Percentiles rank a stretch among this genome's conserved stretches.
These are phyloP conservation scores for Agelaius phoeniceus DNA, from an alignment of 2,113 vertebrate genomes.

Conservation along the genomic window DNA sequence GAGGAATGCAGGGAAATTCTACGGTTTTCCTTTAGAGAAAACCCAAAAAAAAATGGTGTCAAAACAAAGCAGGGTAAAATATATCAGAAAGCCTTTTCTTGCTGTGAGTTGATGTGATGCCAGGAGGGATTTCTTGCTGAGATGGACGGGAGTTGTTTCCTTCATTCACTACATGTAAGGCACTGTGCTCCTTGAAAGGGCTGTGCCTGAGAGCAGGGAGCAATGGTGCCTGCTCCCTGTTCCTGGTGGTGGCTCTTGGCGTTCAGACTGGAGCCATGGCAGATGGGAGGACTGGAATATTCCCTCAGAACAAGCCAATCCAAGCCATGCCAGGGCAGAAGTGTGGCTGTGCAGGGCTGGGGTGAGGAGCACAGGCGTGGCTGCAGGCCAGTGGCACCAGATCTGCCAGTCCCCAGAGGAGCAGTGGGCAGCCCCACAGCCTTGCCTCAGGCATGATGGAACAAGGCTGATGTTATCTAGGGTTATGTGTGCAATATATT, in stretches of 20 bases:
- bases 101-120: background rate
- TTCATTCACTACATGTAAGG: accelerated
- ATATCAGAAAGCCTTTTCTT: background rate
- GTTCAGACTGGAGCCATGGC: accelerated
- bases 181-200: background rate
- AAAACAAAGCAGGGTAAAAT: background rate
- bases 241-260: background rate
- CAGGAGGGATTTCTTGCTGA: background rate
- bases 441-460: background rate
- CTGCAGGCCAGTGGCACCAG: background rate
- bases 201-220: background rate
- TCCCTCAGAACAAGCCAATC: background rate
- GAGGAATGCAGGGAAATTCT: background rate
- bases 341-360: background rate
- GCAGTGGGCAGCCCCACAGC: background rate
- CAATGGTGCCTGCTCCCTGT: background rate
- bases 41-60: background rate
- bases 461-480: background rate
- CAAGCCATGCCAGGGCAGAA: accelerated
- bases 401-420: background rate
- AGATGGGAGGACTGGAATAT: background rate
- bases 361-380: accelerated
- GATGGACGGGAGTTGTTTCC: background rate
- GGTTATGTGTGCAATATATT: background rate
- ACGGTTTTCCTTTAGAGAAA: background rate